phyloP scores from a whole-genome alignment of 1,140 invertebrate genomes.

The Olivierus martensii region DNA sequence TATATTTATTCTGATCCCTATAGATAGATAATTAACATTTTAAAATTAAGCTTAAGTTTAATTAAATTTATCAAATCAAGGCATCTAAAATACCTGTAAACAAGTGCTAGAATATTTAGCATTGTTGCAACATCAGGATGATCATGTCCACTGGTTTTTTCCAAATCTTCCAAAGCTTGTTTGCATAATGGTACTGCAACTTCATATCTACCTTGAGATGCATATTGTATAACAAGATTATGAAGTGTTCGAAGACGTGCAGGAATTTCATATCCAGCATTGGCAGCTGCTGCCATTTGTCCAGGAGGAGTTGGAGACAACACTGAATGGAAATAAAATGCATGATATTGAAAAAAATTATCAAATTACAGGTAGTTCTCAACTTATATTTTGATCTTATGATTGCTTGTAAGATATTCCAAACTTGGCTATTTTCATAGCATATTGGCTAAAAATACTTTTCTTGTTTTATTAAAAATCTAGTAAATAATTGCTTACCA shows the following conservation, averaged over 20 bases:
- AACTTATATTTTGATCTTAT: too few relatives aligned
- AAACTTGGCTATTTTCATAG: too few relatives aligned
- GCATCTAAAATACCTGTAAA: constrained; percentile 53
- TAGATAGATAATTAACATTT: neutral
- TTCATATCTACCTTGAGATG: constrained; percentile 89
- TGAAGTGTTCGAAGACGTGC: constrained; percentile 84
- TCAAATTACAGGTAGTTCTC: too few relatives aligned
- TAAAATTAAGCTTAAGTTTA: too few relatives aligned
- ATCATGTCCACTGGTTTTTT: constrained; percentile 96
- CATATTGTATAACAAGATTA: constrained; percentile 98
- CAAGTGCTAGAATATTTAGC: constrained; percentile 96
- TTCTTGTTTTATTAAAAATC: too few relatives aligned
- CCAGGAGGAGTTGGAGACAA: constrained; percentile 74
- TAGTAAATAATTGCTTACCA: too few relatives aligned
- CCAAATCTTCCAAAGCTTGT: constrained; percentile 95
- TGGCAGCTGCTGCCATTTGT: constrained; percentile 43
- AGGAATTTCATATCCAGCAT: constrained; percentile 88
- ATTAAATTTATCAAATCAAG: too few relatives aligned
- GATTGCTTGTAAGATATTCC: too few relatives aligned
- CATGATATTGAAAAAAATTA: too few relatives aligned
- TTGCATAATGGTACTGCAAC: constrained; percentile 98
- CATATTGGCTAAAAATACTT: too few relatives aligned
- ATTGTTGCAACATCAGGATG: constrained; percentile 99
- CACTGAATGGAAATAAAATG: constrained; percentile 17
- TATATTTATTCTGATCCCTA: constrained; percentile 92